Evolutionary conservation across 2,797 vertebrate species (phyloP), one percentile per base, ranked within the genome.

Genomic region (Spinibarbus caldwelli): DNA sequence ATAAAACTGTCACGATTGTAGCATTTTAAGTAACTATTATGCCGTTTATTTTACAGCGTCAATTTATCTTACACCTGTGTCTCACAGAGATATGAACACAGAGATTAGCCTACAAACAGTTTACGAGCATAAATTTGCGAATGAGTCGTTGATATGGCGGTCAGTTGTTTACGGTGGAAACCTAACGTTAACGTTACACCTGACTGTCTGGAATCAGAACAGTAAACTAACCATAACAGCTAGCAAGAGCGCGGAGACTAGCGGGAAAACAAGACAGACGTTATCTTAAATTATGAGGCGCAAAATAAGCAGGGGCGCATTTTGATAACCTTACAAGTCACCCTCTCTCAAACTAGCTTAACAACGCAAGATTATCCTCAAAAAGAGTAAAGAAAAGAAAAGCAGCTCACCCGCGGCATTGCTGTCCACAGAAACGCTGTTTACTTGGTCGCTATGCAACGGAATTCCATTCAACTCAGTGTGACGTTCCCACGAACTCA

Each of bases 371-470:
- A 47, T n/a, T 12, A 78, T 70, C 34, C 34, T 66, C 14, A 54
- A 52, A 76, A 77, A n/a, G 38, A 14, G 82, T 76, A 4, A 85
- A 86, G 68, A 75, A n/a, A 78, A 82, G 66, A 82, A 76, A 38
- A 54, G 80, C 78, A 78, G 12, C 73, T 57, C 94, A 96, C 95
- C 95, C 95, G 94, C 86, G 84, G 90, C 90, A 86, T 91, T 82
- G 90, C 87, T 92, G 90, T 91, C 85, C 66, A 85, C 81, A 83
- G 88, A 43, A 82, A 73, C 57, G 43, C 23, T 91, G 92, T 94
- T 93, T 90, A 87, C 84, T 41, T 43, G 62, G 95, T 95, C 92
- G 81, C 95, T 83, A 85, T 86, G 94, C 76, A 88, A 95, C 93
- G 45, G 68, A 45, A 54, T 29, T 78, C 47, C 86, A 68, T 81